Conservation (phyloP, 1,140 invertebrate species). For the Littorina saxatilis region DNA sequence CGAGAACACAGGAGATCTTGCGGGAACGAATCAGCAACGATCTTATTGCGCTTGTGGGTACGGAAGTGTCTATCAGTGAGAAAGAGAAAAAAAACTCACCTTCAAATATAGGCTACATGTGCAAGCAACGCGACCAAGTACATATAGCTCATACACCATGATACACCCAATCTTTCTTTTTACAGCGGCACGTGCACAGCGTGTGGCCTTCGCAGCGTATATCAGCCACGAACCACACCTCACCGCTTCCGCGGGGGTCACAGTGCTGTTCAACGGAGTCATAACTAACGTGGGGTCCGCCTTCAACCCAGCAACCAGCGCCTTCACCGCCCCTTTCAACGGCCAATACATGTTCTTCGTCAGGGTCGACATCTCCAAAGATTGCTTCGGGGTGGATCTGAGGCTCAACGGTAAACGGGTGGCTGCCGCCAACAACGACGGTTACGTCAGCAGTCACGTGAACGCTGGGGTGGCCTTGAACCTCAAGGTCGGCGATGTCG, state of each 20-base stretch:
- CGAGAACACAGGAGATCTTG: too few relatives aligned
- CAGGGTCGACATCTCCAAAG: constrained; percentile 18
- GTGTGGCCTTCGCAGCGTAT: constrained; percentile 9
- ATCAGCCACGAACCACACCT: neutral
- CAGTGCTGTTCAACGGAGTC: neutral
- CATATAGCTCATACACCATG: too few relatives aligned
- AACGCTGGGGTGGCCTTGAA: constrained; percentile 21
- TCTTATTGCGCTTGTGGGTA: too few relatives aligned
- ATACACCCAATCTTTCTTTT: too few relatives aligned
- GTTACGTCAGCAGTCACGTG: neutral
- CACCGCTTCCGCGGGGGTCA: neutral
- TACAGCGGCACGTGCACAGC: neutral
- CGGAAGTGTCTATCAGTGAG: too few relatives aligned
- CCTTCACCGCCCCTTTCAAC: constrained; percentile 9
- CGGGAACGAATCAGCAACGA: too few relatives aligned
- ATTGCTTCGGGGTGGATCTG: neutral
- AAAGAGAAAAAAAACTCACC: too few relatives aligned
- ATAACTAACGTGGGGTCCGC: constrained; percentile 10
- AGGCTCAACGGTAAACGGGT: neutral
- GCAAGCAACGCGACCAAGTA: too few relatives aligned
- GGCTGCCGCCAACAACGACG: constrained; percentile 8
- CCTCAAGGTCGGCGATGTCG: constrained; percentile 11
- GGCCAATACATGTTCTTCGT: constrained; percentile 22
- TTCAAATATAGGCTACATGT: too few relatives aligned
- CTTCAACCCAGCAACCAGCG: constrained; percentile 3